Evolutionary conservation across 1,140 invertebrate species (phyloP), one percentile per base, ranked within the genome.

Genomic region (Euglossa dilemma): DNA sequence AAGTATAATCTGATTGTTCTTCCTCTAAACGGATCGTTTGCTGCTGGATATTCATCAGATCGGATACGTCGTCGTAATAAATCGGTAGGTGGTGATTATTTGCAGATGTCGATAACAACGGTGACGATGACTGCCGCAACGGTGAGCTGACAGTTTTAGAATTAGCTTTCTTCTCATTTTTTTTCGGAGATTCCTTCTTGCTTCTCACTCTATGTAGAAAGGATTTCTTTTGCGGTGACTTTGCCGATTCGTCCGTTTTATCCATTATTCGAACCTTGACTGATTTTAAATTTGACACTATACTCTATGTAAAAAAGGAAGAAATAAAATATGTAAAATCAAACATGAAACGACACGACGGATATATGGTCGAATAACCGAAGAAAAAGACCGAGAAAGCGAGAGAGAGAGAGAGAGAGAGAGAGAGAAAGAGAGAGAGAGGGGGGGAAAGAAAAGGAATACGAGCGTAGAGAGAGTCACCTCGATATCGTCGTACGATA

Each of bases 21-120:
- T 73, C 25, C n/a, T 64, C 57, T 9, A 50, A 28, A 43, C 69
- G 78, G 16, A 64, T 80, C 1, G 12, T 23, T 25, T 84, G 59
- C 6, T 28, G 71, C 9, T 61, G 76, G 50, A 50, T 20, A 6
- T 45, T n/a, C 2, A 6, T 74, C 5, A 87, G 8, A 23, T 75
- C 78, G 16, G 82, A 85, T 20, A 87, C 83, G 45, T 92, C 88
- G 45, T 92, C 90, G 20, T 91, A 92, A n/a, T 91, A 91, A 52
- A 67, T 91, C 0, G 86, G 67, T 16, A 75, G 45, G 57, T 88
- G 69, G 20, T 87, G 36, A 18, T n/a, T 18, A 36, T 45, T 28
- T 20, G 23, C n/a, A 14, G 43, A 4, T 6, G 54, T 14, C 0
- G 66, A 5, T 12, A 63, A 36, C 18, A 23, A n/a, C n/a, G 71